phyloP scores from a whole-genome alignment of 2,888 invertebrate species.

The Hecatera dysodea region DNA sequence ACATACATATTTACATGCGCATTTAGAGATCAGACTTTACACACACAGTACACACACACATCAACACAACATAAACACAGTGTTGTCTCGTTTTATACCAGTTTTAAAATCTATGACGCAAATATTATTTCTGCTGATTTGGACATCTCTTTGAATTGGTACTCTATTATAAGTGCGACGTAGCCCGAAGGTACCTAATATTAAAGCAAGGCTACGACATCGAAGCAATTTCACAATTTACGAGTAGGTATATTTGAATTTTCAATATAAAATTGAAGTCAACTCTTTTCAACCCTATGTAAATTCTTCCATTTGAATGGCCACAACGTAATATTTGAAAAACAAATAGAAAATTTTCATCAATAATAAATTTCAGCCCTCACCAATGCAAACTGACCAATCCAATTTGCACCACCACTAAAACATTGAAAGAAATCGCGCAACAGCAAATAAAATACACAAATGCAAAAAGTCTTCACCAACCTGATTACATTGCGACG shows the following conservation, averaged over 20 bases:
- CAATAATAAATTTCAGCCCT: neutral
- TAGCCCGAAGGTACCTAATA: too few relatives aligned
- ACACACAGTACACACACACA: too few relatives aligned
- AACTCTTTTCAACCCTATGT: neutral
- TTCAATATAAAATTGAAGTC: neutral
- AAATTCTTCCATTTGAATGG: neutral
- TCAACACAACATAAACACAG: too few relatives aligned
- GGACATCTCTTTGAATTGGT: too few relatives aligned
- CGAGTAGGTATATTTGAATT: neutral
- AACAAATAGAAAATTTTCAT: neutral
- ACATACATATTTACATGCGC: too few relatives aligned
- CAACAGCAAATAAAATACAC: conserved; percentile 8
- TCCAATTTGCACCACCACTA: conserved; percentile 14
- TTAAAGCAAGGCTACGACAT: too few relatives aligned
- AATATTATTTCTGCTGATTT: too few relatives aligned
- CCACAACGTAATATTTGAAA: neutral
- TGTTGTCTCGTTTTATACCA: too few relatives aligned
- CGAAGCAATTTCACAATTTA: neutral
- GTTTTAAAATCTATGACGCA: too few relatives aligned
- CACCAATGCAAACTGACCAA: neutral
- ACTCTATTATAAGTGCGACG: too few relatives aligned
- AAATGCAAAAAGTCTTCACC: conserved; percentile 16
- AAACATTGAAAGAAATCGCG: conserved; percentile 22
- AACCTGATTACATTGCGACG: conserved; percentile 31
- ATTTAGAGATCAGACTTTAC: too few relatives aligned